Evolutionary conservation across 1,140 invertebrate species (phyloP).

Genomic region (Caerostris darwini): DNA sequence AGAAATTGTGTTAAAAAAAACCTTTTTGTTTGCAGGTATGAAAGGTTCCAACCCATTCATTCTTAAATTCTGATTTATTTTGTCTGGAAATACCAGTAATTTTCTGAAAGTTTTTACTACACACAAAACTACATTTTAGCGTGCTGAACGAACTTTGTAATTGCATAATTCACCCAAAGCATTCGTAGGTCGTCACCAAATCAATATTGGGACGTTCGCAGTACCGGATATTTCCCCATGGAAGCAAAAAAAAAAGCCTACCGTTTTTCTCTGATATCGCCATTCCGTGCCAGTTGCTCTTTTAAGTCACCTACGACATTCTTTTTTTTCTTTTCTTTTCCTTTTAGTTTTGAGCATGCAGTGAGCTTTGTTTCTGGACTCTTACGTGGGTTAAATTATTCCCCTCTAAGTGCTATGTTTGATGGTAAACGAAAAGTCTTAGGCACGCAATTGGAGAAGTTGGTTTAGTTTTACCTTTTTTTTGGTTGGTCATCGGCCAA

Average conservation of each 20-base stretch:
- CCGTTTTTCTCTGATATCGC: slow-evolving; percentile 14
- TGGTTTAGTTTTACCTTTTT: neutral
- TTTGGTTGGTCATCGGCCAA: neutral
- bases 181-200: neutral
- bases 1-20: neutral
- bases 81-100: neutral
- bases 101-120: neutral
- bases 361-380: neutral
- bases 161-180: slow-evolving; percentile 43
- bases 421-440: neutral
- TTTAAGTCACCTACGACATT: slow-evolving; percentile 17
- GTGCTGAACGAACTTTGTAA: slow-evolving; percentile 44
- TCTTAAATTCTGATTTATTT: neutral
- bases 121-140: slow-evolving; percentile 57
- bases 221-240: neutral
- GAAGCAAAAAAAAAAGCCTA: neutral
- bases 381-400: slow-evolving; percentile 61
- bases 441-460: slow-evolving; percentile 1
- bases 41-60: neutral
- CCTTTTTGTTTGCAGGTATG: neutral
- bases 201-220: neutral
- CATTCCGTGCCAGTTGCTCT: slow-evolving; percentile 44
- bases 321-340: neutral
- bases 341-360: neutral
- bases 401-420: slow-evolving; percentile 43